Evolutionary conservation across 2,113 vertebrate species (phyloP).

Genomic region (Oryzias woworae): DNA sequence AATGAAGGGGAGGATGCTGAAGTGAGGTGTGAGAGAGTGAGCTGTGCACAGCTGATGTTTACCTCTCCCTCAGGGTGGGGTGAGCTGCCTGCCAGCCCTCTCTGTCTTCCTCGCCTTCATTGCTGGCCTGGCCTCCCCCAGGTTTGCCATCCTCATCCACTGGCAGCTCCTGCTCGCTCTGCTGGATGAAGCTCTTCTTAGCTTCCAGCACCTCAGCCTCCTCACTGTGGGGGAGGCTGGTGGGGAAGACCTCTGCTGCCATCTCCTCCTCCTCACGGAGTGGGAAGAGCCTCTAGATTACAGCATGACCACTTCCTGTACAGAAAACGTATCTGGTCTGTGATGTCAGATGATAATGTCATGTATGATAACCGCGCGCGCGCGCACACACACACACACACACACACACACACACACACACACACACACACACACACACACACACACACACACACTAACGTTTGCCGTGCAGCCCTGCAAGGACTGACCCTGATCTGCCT

Average conservation of each 20-base stretch:
- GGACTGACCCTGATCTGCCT: too few relatives aligned
- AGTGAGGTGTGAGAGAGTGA: not conserved
- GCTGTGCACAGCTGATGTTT: not conserved
- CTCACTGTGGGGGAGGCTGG: constrained; percentile 80
- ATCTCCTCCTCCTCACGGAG: constrained; percentile 78
- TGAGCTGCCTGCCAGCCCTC: constrained; percentile 85
- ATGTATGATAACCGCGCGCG: too few relatives aligned
- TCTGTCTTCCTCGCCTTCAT: constrained; percentile 76
- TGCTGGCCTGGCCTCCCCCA: constrained; percentile 73
- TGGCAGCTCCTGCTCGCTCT: constrained; percentile 66
- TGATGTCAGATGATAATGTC: too few relatives aligned
- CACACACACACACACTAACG: too few relatives aligned
- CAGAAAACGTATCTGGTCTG: too few relatives aligned
- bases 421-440: too few relatives aligned
- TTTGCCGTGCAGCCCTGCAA: too few relatives aligned
- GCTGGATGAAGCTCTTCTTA: constrained; percentile 82
- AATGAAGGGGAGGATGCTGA: not conserved
- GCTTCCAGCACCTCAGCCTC: constrained; percentile 72
- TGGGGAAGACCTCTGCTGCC: constrained; percentile 91
- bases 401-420: too few relatives aligned
- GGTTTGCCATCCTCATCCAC: constrained; percentile 8
- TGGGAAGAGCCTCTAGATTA: constrained; percentile 69
- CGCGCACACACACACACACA: too few relatives aligned
- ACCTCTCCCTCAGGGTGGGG: constrained; percentile 92
- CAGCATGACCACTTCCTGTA: constrained; percentile 77